Evolutionary conservation across 2,113 vertebrate species (phyloP).

Genomic region (Platycercus adscitus): DNA sequence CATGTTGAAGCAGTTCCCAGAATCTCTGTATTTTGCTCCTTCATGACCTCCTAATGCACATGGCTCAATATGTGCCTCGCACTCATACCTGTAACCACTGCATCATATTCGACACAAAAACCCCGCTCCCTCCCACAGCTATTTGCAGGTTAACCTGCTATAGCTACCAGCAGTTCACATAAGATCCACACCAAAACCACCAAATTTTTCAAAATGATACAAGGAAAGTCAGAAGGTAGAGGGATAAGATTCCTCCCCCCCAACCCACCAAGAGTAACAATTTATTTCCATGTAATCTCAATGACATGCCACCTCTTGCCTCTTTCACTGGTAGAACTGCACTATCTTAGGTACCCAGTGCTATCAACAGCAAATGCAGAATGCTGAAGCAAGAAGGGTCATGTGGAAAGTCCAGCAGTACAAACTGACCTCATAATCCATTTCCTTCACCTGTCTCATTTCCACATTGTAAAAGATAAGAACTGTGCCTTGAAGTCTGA

Average conservation of each 20-base stretch:
- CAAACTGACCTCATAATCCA: background rate
- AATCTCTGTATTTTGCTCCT: background rate
- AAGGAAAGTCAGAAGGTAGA: background rate
- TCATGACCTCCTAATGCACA: background rate
- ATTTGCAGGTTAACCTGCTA: background rate
- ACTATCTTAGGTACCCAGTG: background rate
- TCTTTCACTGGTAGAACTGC: background rate
- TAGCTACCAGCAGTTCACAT: background rate
- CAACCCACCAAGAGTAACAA: background rate
- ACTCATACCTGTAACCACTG: background rate
- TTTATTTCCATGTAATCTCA: background rate
- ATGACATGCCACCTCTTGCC: background rate
- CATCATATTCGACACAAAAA: fast-evolving
- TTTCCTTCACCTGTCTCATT: background rate
- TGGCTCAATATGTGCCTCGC: background rate
- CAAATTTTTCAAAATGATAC: background rate
- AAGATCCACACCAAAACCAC: background rate
- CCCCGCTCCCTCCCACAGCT: background rate
- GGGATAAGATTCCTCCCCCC: background rate
- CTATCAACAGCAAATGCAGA: background rate
- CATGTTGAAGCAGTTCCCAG: background rate
- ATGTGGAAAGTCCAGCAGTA: background rate
- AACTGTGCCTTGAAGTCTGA: background rate
- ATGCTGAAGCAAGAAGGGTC: background rate
- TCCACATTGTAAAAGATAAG: background rate